Percentiles rank a stretch among this genome's conserved stretches.
These are phyloP conservation scores for Aptenodytes forsteri DNA, from an alignment of 2,113 vertebrate species.

Conservation along the genomic window DNA sequence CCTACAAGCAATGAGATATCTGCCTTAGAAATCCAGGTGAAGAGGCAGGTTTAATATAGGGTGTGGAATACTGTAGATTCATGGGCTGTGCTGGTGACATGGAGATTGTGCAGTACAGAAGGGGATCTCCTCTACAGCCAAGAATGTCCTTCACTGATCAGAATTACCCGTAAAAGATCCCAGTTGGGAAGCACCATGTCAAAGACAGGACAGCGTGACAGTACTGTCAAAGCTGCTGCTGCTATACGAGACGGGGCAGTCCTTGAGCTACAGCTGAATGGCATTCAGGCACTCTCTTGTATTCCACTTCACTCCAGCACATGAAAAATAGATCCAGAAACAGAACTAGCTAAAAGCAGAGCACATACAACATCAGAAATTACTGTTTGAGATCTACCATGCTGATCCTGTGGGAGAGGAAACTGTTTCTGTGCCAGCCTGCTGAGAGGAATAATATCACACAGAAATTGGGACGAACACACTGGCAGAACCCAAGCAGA, in stretches of 20 bases:
- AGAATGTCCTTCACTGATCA: background rate
- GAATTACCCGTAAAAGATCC: background rate
- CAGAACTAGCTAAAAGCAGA: background rate
- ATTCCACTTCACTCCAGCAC: background rate
- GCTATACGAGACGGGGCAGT: fast-evolving
- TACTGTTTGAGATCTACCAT: background rate
- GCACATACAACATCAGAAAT: background rate
- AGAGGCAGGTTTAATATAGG: background rate
- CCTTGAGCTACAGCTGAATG: background rate
- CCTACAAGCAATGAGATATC: background rate
- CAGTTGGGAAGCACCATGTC: background rate
- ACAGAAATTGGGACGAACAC: background rate
- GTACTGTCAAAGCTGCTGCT: background rate
- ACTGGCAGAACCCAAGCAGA: background rate
- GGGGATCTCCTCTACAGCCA: background rate
- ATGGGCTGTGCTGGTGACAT: background rate
- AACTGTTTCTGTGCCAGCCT: background rate
- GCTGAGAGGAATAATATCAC: background rate
- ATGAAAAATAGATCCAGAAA: background rate
- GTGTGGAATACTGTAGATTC: background rate
- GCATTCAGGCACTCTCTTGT: background rate
- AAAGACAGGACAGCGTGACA: background rate
- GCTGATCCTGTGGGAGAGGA: background rate
- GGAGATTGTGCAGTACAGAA: background rate
- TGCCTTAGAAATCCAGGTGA: background rate